Percentiles rank a stretch among this genome's conserved stretches.
Conservation (phyloP, 1,140 invertebrate genomes). For the Ericerus pela region DNA sequence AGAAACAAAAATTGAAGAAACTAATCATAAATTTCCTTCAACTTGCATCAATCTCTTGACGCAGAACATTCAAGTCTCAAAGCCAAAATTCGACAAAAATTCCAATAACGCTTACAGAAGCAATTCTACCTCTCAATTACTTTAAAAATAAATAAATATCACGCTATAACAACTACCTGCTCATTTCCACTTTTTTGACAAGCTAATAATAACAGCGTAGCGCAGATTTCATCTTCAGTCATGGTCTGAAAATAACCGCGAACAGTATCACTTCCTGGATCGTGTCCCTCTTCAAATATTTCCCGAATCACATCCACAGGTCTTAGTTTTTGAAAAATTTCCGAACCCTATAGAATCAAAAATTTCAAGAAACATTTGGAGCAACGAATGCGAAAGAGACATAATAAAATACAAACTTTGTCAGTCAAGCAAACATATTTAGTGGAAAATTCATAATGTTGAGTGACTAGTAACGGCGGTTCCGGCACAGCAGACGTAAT, state of each 20-base stretch:
- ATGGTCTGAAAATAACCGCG: conserved; percentile 72
- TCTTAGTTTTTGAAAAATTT: conserved; percentile 64
- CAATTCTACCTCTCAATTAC: too few relatives aligned
- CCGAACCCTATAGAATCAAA: conserved; percentile 45
- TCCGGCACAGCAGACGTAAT: neutral
- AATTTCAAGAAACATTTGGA: too few relatives aligned
- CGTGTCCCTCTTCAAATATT: conserved; percentile 61
- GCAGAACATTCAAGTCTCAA: too few relatives aligned
- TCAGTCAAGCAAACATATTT: conserved; percentile 74
- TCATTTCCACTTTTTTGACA: conserved; percentile 36
- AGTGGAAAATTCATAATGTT: conserved; percentile 39
- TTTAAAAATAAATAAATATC: too few relatives aligned
- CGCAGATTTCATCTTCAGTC: conserved; percentile 72
- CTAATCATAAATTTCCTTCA: too few relatives aligned
- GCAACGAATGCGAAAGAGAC: too few relatives aligned
- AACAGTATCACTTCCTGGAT: conserved; percentile 68
- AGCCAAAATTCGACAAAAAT: too few relatives aligned
- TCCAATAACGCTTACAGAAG: too few relatives aligned
- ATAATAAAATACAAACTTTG: conserved; percentile 39
- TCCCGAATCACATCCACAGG: conserved; percentile 73
- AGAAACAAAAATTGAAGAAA: too few relatives aligned
- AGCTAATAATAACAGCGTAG: conserved; percentile 70
- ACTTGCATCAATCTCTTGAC: too few relatives aligned
- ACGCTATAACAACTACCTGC: neutral
- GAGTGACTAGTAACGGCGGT: conserved; percentile 18